These are phyloP conservation scores for Labrus mixtus DNA, from an alignment of 2,113 vertebrate species.

Conservation along the genomic window DNA sequence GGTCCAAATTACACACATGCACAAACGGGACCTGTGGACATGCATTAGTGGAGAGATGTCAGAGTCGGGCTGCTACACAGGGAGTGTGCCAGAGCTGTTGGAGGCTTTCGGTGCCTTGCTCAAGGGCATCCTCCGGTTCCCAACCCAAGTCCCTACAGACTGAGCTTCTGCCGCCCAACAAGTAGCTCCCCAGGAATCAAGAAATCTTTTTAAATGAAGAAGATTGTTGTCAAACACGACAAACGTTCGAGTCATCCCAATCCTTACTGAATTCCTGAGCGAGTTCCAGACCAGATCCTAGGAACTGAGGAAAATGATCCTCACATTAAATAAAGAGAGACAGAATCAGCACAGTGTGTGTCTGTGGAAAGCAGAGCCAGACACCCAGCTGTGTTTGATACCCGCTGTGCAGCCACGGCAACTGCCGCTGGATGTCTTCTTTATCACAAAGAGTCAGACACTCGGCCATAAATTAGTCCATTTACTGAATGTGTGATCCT, in stretches of 20 bases:
- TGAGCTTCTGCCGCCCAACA: no score
- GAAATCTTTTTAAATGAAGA: no score
- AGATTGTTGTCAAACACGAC: not conserved
- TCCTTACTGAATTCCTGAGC: conserved; percentile 25
- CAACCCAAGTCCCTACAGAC: no score
- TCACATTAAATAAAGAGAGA: conserved; percentile 7
- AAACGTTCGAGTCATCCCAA: not conserved
- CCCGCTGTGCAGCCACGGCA: conserved; percentile 36
- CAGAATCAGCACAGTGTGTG: conserved; percentile 45
- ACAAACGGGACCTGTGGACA: no score
- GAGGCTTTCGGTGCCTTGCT: no score
- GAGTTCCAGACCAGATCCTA: conserved; percentile 6
- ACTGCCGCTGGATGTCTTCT: conserved; percentile 47
- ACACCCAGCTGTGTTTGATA: conserved; percentile 66
- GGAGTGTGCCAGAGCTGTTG: no score
- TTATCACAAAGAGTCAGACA: conserved; percentile 56
- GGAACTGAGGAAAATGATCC: conserved; percentile 29
- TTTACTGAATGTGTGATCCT: conserved; percentile 61
- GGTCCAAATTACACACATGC: no score
- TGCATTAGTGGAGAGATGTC: no score
- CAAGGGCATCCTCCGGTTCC: no score
- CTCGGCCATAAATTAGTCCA: conserved; percentile 57
- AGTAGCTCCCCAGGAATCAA: no score
- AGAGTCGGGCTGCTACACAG: no score
- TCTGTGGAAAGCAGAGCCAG: conserved; percentile 45